Evolutionary conservation across 2,888 invertebrate genomes (phyloP).

Genomic region (Lepidonotus clava): DNA sequence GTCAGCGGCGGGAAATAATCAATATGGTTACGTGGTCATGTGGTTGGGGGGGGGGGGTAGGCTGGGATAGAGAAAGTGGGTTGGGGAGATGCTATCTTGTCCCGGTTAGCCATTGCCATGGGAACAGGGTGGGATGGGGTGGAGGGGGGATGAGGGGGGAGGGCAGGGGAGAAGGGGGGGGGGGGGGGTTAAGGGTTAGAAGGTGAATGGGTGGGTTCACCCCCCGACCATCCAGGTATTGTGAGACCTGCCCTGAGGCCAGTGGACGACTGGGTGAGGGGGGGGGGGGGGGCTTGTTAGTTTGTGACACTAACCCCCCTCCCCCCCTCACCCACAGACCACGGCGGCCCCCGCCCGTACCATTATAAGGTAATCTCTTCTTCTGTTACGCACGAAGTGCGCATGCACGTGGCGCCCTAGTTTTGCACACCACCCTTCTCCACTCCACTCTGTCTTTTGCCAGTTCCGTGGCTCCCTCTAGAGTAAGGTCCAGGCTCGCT

Average conservation of each 20-base stretch:
- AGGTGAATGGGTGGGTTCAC: slow-evolving; percentile 5
- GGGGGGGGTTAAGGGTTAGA: not conserved
- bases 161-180: not conserved
- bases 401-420: too few species aligned
- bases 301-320: not conserved
- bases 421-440: too few species aligned
- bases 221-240: slow-evolving; percentile 14
- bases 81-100: not conserved
- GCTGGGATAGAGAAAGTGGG: not conserved
- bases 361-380: too few species aligned
- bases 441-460: too few species aligned
- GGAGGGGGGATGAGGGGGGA: not conserved
- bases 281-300: not conserved
- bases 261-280: not conserved
- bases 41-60: not conserved
- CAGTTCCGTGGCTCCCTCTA: too few species aligned
- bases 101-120: too few species aligned
- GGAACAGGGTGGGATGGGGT: not conserved
- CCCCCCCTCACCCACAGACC: too few species aligned
- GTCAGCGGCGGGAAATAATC: not conserved
- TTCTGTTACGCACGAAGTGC: too few species aligned
- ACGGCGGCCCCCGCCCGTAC: too few species aligned
- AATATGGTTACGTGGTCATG: not conserved
- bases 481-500: too few species aligned
- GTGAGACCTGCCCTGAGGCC: not conserved